Evolutionary conservation across 1,140 invertebrate species (phyloP).

Genomic region (Drosophila dunni): DNA sequence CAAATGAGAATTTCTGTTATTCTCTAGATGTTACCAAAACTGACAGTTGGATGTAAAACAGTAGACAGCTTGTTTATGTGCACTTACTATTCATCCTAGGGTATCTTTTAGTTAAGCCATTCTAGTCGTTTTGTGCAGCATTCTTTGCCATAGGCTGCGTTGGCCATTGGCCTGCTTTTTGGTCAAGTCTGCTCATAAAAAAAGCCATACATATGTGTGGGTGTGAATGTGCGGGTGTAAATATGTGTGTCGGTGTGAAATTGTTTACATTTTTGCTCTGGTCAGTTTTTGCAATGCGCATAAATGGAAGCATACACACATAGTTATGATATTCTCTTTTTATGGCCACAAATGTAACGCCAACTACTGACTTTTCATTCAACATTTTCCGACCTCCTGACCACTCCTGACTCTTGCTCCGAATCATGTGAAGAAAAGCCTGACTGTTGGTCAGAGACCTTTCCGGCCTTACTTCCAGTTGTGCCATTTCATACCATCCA

Average conservation of each 20-base stretch:
- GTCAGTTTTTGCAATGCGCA: conserved; percentile 47
- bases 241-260: conserved; percentile 51
- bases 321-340: conserved; percentile 79
- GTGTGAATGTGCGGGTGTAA: not conserved
- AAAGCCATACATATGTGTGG: conserved; percentile 62
- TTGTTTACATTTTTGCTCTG: conserved; percentile 76
- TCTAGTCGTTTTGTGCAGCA: not conserved
- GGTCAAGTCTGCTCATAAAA: conserved; percentile 69
- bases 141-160: conserved; percentile 1
- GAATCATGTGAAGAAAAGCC: conserved; percentile 32
- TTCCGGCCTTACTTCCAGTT: conserved; percentile 17
- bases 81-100: not conserved
- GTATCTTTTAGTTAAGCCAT: conserved; percentile 19
- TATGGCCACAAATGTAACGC: conserved; percentile 66
- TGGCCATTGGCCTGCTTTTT: conserved; percentile 75
- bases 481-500: conserved; percentile 29
- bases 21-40: not conserved
- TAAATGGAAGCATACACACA: conserved; percentile 45
- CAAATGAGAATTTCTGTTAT: not conserved
- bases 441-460: not conserved
- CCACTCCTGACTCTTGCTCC: conserved; percentile 21
- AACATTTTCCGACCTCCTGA: not conserved
- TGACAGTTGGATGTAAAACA: not conserved
- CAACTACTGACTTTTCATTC: not conserved
- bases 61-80: not conserved